phyloP scores from a whole-genome alignment of 2,113 vertebrate genomes.

The Meleagris gallopavo region DNA sequence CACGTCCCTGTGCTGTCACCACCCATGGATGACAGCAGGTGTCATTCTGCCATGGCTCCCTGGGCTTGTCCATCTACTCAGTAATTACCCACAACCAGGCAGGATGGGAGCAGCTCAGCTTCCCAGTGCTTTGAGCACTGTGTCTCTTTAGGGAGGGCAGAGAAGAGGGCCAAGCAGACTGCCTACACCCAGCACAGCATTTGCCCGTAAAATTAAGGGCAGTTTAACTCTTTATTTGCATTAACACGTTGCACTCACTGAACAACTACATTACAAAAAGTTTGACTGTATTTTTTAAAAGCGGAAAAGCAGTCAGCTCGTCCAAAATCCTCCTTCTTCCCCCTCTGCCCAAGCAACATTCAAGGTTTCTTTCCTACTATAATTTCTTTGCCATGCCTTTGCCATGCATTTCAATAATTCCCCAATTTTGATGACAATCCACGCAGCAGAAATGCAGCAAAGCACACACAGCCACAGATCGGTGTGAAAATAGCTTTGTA shows the following conservation, averaged over 20 bases:
- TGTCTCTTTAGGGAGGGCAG: neutral
- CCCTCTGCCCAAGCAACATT: fast-evolving
- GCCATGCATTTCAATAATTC: neutral
- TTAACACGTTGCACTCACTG: neutral
- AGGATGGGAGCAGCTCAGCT: too few species aligned
- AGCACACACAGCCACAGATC: neutral
- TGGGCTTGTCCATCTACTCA: neutral
- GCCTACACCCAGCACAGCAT: neutral
- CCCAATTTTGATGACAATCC: fast-evolving
- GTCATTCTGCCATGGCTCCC: neutral
- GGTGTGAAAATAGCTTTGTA: fast-evolving
- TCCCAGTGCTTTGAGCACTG: too few species aligned
- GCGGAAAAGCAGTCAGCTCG: neutral
- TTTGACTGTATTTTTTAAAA: neutral
- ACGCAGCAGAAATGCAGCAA: neutral
- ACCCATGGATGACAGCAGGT: neutral
- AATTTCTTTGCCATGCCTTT: fast-evolving
- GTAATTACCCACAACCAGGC: too few species aligned
- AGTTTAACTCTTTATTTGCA: neutral
- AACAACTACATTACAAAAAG: neutral
- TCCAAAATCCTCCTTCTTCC: neutral
- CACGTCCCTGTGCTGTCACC: neutral
- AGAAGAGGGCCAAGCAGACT: neutral
- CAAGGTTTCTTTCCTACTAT: neutral
- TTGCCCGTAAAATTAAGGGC: neutral